phyloP scores from a whole-genome alignment of 2,113 vertebrate species.

The Phocoena phocoena region DNA sequence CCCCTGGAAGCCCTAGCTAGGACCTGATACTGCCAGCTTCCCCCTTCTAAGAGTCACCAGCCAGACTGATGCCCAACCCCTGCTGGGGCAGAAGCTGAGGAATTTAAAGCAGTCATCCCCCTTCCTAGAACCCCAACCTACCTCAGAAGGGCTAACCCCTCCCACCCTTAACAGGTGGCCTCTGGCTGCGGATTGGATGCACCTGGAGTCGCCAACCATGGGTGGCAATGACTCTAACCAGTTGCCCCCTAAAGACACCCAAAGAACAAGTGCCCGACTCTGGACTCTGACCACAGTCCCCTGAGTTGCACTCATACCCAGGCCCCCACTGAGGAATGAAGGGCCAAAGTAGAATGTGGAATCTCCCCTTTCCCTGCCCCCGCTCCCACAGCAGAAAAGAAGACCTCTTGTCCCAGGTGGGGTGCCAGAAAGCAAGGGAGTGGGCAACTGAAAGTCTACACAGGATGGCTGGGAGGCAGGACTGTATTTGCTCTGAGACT shows the following conservation, averaged over 20 bases:
- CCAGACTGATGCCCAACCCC: neutral
- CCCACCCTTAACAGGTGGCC: neutral
- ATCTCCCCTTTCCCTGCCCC: fast-evolving
- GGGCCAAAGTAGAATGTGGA: neutral
- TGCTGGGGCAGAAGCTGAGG: neutral
- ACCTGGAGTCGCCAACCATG: neutral
- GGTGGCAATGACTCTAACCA: neutral
- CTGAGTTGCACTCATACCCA: neutral
- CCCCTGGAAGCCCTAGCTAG: neutral
- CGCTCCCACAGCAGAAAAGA: fast-evolving
- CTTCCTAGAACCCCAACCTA: neutral
- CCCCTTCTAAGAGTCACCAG: fast-evolving
- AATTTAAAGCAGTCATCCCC: neutral
- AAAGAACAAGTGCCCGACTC: neutral
- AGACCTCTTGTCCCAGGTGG: neutral
- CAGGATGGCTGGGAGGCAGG: neutral
- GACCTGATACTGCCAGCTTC: neutral
- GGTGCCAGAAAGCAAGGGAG: neutral
- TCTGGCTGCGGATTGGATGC: neutral
- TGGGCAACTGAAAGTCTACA: neutral
- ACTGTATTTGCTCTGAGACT: neutral
- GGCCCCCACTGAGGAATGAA: neutral
- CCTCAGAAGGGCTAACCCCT: fast-evolving
- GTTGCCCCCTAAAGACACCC: neutral
- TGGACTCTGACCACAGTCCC: neutral